A percentile compares a stretch with the other conserved stretches of the same genome.
Conservation (phyloP, 1,140 invertebrate genomes). For the Lepidurus apus region DNA sequence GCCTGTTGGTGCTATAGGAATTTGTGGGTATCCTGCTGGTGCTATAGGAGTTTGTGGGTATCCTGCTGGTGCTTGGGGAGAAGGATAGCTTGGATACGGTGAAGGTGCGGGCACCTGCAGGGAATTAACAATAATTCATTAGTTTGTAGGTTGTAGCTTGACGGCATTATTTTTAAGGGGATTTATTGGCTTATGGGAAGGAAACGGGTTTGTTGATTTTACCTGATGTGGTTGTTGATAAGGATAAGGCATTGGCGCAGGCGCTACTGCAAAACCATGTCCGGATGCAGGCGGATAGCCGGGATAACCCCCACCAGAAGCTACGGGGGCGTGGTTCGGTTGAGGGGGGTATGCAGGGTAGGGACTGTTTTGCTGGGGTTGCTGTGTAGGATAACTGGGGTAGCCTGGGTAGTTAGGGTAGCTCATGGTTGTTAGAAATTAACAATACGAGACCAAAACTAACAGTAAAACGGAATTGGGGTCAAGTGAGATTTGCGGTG, state of each 20-base stretch:
- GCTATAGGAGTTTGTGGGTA: not conserved
- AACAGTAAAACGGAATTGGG: not conserved
- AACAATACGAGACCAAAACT: not conserved
- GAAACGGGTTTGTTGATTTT: not conserved
- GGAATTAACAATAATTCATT: not conserved
- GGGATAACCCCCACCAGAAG: slow-evolving; percentile 16
- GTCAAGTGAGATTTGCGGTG: not conserved
- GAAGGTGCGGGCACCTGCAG: not conserved
- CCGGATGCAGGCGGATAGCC: slow-evolving; percentile 18
- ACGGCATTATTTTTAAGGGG: not conserved
- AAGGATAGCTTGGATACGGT: not conserved
- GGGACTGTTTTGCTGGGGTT: not conserved
- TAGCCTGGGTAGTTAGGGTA: slow-evolving; percentile 25
- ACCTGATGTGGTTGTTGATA: slow-evolving; percentile 17
- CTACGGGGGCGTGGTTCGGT: not conserved
- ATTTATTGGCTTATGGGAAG: not conserved
- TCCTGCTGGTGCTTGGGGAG: not conserved
- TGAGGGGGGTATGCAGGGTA: slow-evolving; percentile 20
- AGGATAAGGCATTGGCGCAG: slow-evolving; percentile 4
- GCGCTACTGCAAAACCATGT: slow-evolving; percentile 14
- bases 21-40: slow-evolving; percentile 3
- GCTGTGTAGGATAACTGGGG: slow-evolving; percentile 32
- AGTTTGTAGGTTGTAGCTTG: not conserved
- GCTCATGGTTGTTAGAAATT: not conserved
- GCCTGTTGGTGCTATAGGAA: not conserved